These are phyloP conservation scores for Chrysolina americana DNA, from an alignment of 2,888 invertebrate genomes.

Conservation along the genomic window DNA sequence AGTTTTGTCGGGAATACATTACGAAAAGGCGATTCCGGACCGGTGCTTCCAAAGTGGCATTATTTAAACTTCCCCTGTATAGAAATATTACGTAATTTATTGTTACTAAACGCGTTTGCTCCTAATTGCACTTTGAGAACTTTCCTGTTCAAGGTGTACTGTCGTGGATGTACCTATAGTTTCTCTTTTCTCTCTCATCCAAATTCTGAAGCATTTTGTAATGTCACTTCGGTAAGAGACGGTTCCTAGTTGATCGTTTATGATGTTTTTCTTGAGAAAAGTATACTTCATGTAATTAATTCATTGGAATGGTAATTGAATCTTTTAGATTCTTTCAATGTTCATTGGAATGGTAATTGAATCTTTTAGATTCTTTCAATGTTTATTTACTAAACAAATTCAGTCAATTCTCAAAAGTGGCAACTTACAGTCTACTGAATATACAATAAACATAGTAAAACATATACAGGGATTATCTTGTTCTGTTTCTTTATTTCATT, in stretches of 20 bases:
- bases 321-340: too few relatives aligned
- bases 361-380: too few relatives aligned
- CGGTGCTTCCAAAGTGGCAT: slow-evolving; percentile 60
- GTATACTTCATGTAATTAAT: too few relatives aligned
- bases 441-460: too few relatives aligned
- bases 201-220: not conserved
- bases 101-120: slow-evolving; percentile 65
- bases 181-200: slow-evolving; percentile 7
- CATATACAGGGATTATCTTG: too few relatives aligned
- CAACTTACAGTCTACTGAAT: too few relatives aligned
- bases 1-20: slow-evolving; percentile 66
- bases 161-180: slow-evolving; percentile 16
- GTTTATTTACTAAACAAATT: too few relatives aligned
- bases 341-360: too few relatives aligned
- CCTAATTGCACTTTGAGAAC: slow-evolving; percentile 66
- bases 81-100: slow-evolving; percentile 68
- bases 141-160: slow-evolving; percentile 44
- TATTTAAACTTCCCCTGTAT: slow-evolving; percentile 66
- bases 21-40: slow-evolving; percentile 49
- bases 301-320: too few relatives aligned
- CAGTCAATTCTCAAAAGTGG: too few relatives aligned
- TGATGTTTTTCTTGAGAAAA: too few relatives aligned
- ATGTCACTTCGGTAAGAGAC: not conserved
- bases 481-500: too few relatives aligned
- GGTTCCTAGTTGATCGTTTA: not conserved